phyloP scores from a whole-genome alignment of 2,797 vertebrate genomes.

The Sebastes vulpes region DNA sequence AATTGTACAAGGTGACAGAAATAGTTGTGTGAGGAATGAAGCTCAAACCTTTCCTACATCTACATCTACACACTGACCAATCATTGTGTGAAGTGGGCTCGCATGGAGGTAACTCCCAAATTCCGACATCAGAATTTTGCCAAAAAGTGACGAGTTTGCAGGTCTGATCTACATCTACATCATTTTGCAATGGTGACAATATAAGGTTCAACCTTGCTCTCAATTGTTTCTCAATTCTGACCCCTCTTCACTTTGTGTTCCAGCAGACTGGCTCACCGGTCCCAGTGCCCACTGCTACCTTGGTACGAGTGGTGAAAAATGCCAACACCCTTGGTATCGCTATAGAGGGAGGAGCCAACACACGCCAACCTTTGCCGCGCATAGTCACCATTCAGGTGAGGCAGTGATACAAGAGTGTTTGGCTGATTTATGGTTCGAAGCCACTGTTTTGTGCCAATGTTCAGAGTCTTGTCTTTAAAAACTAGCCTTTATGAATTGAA shows the following conservation, averaged over 20 bases:
- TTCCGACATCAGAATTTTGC: neutral
- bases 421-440: neutral
- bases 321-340: conserved; percentile 93
- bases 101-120: neutral
- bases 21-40: neutral
- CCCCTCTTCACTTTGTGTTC: neutral
- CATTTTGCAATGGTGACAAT: neutral
- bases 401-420: accelerated
- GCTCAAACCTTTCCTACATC: neutral
- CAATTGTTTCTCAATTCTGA: neutral
- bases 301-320: conserved; percentile 91
- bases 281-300: conserved; percentile 79
- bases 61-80: neutral
- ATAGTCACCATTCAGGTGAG: conserved; percentile 96
- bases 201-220: neutral
- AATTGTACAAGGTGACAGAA: neutral
- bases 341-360: conserved; percentile 96
- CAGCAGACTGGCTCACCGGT: conserved; percentile 80
- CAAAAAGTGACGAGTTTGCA: neutral
- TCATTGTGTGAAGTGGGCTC: no score
- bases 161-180: neutral
- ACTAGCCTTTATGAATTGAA: neutral
- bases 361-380: conserved; percentile 93
- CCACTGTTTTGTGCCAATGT: neutral
- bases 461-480: neutral